Base-by-base conservation (phyloP, 2,888 invertebrate genomes). In the Spilarctia lutea region DNA sequence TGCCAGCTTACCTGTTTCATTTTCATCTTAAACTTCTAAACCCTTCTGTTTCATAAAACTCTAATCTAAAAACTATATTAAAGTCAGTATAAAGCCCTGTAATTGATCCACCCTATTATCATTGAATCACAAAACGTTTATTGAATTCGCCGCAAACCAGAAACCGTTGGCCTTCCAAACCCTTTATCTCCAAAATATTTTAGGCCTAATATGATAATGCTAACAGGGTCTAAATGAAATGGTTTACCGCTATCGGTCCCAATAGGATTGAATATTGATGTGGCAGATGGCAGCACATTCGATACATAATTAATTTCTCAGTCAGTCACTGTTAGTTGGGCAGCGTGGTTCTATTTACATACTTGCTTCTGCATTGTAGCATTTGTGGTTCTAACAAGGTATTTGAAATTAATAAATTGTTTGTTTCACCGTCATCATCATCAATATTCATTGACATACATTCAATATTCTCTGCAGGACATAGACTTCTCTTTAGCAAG, bases 241-340 rank as follows among this genome's bases (percentile, higher is more conserved):
- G 88, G 86, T 85, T 81, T 80, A 80, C 83, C 82, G 83, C 87
- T 86, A 89, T 88, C 88, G 88, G 86, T 89, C 91, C 92, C 92
- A 90, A 92, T 92, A 90, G 91, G 92, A 94, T 95, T 93, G 94
- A 94, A 94, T 94, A 94, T 94, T 93, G 93, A 94, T 93, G 92
- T 89, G 91, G 87, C 94, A 94, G 94, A 94, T 94, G 94, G 93
- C 92, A 87, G 87, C 90, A 91, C 90, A 91, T 91, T 92, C 90
- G 89, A 90, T 92, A 93, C 92, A 94, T 94, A 94, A 94, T 94
- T 94, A 94, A 94, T 94, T 91, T 93, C 91, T 88, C 89, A 88
- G 89, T 89, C 86, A 90, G 83, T 87, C 84, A 83, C 86, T 77
- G 81, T 83, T 85, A 87, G 84, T 85, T 84, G 82, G 87, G 83